Percentiles rank a stretch among this genome's conserved stretches.
Conservation (phyloP, 2,888 invertebrate species). For the Thecophora atra region DNA sequence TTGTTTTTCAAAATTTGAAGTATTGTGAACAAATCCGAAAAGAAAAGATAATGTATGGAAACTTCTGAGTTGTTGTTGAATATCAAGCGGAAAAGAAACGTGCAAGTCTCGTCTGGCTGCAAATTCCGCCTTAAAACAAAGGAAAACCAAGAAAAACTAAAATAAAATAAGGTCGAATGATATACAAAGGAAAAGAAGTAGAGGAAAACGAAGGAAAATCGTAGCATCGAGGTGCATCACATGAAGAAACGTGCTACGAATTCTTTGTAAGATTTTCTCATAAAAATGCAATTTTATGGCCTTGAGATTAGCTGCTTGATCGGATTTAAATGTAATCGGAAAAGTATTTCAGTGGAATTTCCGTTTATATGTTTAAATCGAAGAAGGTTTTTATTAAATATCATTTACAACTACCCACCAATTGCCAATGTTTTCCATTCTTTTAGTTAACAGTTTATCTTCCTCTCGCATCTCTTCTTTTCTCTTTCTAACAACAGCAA, state of each 20-base stretch:
- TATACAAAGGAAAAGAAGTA: neutral
- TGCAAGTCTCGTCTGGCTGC: slow-evolving; percentile 4
- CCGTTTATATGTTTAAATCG: too few species aligned
- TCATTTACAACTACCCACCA: too few species aligned
- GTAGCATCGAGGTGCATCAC: neutral
- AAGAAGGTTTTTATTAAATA: too few species aligned
- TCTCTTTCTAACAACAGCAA: neutral
- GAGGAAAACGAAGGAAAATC: neutral
- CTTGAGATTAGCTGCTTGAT: neutral
- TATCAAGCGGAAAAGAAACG: neutral
- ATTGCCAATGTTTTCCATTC: too few species aligned
- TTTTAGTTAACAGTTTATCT: too few species aligned
- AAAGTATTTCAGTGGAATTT: neutral
- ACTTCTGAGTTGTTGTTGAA: neutral
- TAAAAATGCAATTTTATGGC: slow-evolving; percentile 9
- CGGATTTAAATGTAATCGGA: neutral
- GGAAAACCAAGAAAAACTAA: neutral
- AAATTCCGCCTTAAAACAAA: slow-evolving; percentile 1
- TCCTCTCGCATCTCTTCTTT: neutral
- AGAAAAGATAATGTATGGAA: too few species aligned
- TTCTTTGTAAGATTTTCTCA: neutral
- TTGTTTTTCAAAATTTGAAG: too few species aligned
- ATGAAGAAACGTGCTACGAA: neutral
- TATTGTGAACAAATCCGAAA: too few species aligned
- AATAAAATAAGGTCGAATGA: neutral